Conservation (phyloP, 2,113 vertebrate species). For the Saccopteryx leptura region DNA sequence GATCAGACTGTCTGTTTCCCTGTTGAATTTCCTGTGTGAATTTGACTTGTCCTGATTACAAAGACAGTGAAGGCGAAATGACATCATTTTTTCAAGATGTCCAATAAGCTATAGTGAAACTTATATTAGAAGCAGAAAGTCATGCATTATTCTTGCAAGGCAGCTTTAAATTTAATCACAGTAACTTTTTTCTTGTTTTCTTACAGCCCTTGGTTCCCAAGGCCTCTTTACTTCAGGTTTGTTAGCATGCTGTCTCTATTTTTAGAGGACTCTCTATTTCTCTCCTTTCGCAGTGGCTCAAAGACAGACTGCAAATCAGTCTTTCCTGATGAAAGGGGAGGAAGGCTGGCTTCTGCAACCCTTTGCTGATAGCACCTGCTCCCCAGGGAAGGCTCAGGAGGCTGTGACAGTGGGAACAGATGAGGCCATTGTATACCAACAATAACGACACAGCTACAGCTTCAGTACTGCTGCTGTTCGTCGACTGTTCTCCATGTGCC, state of each 20-base stretch:
- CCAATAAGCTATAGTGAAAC: not conserved
- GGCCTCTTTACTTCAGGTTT: not conserved
- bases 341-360: not conserved
- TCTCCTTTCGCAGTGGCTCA: not conserved
- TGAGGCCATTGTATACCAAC: not conserved
- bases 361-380: not conserved
- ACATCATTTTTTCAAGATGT: conserved; percentile 44
- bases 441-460: not conserved
- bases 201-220: not conserved
- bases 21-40: conserved; percentile 6
- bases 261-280: not conserved
- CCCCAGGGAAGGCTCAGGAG: not conserved
- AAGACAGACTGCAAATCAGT: not conserved
- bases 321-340: conserved; percentile 10
- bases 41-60: not conserved
- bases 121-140: conserved; percentile 50
- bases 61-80: conserved; percentile 23
- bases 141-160: conserved; percentile 42
- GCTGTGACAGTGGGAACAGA: not conserved
- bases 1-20: not conserved
- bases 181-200: not conserved
- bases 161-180: conserved; percentile 37
- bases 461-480: not conserved
- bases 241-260: not conserved
- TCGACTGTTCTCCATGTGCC: not conserved